These are phyloP conservation scores for Cavia porcellus DNA, from an alignment of 2,113 vertebrate species.

Conservation along the genomic window DNA sequence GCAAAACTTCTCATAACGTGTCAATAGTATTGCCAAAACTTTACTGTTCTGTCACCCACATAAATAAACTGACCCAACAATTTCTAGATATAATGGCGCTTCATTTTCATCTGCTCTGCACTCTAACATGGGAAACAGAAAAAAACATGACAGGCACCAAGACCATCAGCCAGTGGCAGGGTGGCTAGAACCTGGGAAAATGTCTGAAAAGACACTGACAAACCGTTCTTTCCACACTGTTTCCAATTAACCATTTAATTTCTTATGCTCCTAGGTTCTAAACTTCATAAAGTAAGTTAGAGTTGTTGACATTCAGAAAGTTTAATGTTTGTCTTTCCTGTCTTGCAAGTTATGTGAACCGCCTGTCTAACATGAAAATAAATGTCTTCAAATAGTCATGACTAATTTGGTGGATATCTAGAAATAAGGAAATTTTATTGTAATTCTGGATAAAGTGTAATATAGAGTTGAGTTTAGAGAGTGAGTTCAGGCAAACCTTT, in stretches of 20 bases:
- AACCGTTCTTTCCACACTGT: slow-evolving; percentile 59
- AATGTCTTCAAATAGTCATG: neutral
- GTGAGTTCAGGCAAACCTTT: slow-evolving; percentile 9
- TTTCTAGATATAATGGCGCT: slow-evolving; percentile 80
- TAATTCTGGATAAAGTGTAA: neutral
- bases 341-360: neutral
- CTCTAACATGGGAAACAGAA: slow-evolving; percentile 80
- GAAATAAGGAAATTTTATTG: neutral
- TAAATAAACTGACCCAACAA: slow-evolving; percentile 75
- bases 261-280: slow-evolving; percentile 70
- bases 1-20: slow-evolving; percentile 80
- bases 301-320: slow-evolving; percentile 11
- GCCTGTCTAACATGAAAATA: neutral
- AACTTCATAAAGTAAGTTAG: slow-evolving; percentile 9
- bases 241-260: slow-evolving; percentile 61
- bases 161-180: slow-evolving; percentile 59
- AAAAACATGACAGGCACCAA: slow-evolving; percentile 84
- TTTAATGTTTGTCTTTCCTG: slow-evolving; percentile 22
- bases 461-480: neutral
- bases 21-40: slow-evolving; percentile 79
- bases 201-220: slow-evolving; percentile 75
- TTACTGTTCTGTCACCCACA: slow-evolving; percentile 72
- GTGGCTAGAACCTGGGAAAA: slow-evolving; percentile 68
- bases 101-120: slow-evolving; percentile 82
- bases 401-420: neutral